Conservation (phyloP, 2,888 invertebrate species). For the Ethmia dodecea region DNA sequence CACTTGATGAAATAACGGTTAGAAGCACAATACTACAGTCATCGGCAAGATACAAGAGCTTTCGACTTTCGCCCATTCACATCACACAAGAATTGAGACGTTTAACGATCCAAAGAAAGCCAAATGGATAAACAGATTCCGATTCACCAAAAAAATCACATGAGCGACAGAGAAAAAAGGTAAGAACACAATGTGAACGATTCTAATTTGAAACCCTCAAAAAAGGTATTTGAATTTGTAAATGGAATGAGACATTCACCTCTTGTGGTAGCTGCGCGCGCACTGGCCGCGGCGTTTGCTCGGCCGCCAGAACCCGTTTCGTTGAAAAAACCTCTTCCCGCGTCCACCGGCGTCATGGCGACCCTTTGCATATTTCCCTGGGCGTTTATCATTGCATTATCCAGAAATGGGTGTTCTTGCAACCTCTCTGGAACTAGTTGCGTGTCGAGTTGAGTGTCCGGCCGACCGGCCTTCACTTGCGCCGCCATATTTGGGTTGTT, state of each 20-base stretch:
- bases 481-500: constrained; percentile 24
- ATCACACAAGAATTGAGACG: constrained; percentile 27
- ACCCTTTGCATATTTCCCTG: constrained; percentile 68
- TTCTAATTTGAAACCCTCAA: constrained; percentile 26
- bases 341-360: constrained; percentile 55
- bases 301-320: constrained; percentile 70
- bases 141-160: constrained; percentile 12
- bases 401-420: constrained; percentile 45
- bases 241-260: constrained; percentile 68
- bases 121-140: constrained; percentile 23
- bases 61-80: constrained; percentile 51
- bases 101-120: constrained; percentile 9
- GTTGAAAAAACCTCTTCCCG: constrained; percentile 80
- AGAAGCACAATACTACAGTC: constrained; percentile 45
- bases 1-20: constrained; percentile 56
- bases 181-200: constrained; percentile 15
- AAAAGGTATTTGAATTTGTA: constrained; percentile 35
- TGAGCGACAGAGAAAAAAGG: constrained; percentile 24
- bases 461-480: constrained; percentile 28
- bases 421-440: constrained; percentile 71
- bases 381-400: constrained; percentile 58
- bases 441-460: constrained; percentile 52
- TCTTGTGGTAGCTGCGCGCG: constrained; percentile 63
- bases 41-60: constrained; percentile 41
- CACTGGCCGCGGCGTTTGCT: constrained; percentile 79